A percentile compares a stretch with the other conserved stretches of the same genome.
phyloP scores from a whole-genome alignment of 1,140 invertebrate genomes.

The Orius insidiosus region DNA sequence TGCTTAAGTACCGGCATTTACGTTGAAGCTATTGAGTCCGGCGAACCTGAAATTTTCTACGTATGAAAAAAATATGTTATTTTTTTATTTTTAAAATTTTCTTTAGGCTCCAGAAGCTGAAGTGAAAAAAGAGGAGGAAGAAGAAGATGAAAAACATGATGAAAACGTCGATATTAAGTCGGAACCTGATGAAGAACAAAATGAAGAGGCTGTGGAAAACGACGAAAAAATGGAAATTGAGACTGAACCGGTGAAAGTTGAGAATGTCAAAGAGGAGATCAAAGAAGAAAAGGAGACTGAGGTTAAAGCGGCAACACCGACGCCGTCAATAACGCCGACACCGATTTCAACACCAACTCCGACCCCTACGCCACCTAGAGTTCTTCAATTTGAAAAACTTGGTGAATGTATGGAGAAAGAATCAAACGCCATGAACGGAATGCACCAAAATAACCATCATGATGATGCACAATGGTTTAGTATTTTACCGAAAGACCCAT shows the following conservation, averaged over 20 bases:
- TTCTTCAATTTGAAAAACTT: constrained; percentile 18
- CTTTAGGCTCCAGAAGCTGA: constrained; percentile 20
- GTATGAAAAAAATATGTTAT: neutral
- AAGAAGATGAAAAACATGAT: constrained; percentile 4
- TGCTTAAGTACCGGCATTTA: constrained; percentile 76
- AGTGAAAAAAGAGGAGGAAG: constrained; percentile 15
- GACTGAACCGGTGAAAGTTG: constrained; percentile 20
- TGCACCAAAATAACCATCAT: constrained; percentile 7
- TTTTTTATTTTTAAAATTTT: neutral
- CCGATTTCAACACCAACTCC: no score
- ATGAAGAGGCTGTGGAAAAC: constrained; percentile 19
- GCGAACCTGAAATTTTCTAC: constrained; percentile 41
- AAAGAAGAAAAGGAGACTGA: constrained; percentile 27
- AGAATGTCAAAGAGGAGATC: constrained; percentile 27
- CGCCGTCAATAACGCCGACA: neutral
- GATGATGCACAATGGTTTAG: constrained; percentile 34
- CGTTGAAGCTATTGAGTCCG: constrained; percentile 81
- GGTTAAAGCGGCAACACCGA: constrained; percentile 21
- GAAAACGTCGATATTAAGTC: constrained; percentile 24
- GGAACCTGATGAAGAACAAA: constrained; percentile 19
- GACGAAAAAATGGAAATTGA: constrained; percentile 23
- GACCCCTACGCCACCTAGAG: neutral
- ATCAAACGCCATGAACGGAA: constrained; percentile 15
- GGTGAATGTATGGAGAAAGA: constrained; percentile 19
- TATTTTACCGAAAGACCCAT: constrained; percentile 39